phyloP scores from a whole-genome alignment of 1,140 invertebrate genomes.

The Contarinia nasturtii region DNA sequence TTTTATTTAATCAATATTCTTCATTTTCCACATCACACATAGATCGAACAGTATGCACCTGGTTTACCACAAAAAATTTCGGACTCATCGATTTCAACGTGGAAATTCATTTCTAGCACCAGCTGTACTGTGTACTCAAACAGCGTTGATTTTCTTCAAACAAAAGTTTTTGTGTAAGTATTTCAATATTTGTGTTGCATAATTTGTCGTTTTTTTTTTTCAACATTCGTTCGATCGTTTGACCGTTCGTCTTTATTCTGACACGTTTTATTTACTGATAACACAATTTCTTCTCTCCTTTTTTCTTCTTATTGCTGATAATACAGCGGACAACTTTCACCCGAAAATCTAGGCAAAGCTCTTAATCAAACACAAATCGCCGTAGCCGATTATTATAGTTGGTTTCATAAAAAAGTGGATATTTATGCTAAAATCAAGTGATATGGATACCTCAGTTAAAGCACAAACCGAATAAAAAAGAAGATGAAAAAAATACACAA shows the following conservation, averaged over 20 bases:
- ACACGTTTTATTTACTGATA: neutral
- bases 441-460: slow-evolving; percentile 11
- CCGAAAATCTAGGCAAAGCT: slow-evolving; percentile 48
- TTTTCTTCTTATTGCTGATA: neutral
- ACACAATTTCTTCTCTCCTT: neutral
- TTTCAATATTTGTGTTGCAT: neutral
- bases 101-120: slow-evolving; percentile 23
- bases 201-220: no score
- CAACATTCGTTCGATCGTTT: no score
- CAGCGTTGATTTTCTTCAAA: slow-evolving; percentile 35
- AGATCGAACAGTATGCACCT: slow-evolving; percentile 49
- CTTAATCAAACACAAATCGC: slow-evolving; percentile 40
- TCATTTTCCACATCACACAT: slow-evolving; percentile 9
- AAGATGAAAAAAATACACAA: no score
- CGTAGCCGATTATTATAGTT: slow-evolving; percentile 42
- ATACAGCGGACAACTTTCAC: slow-evolving; percentile 50
- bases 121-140: slow-evolving; percentile 26
- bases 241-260: neutral
- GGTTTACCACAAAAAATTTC: slow-evolving; percentile 38
- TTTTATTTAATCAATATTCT: no score
- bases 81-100: slow-evolving; percentile 23
- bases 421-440: slow-evolving; percentile 44
- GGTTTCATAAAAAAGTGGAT: slow-evolving; percentile 53
- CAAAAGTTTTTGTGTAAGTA: slow-evolving; percentile 61
- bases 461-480: neutral